Evolutionary conservation across 2,113 vertebrate genomes (phyloP), one percentile per base, ranked within the genome.

Genomic region (Gymnocephalus cernua): DNA sequence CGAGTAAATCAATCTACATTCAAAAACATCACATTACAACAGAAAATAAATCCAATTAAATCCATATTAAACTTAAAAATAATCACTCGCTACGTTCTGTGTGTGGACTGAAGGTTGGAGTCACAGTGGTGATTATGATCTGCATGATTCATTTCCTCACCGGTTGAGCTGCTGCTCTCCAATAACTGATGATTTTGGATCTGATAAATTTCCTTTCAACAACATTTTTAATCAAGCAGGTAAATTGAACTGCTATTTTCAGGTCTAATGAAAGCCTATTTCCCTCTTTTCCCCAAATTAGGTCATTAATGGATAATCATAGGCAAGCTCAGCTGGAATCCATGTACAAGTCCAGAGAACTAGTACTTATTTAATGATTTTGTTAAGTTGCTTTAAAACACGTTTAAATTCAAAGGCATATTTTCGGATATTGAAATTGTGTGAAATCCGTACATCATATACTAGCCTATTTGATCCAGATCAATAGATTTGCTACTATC

Each of bases 221-320:
- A 86, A 80, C 69, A 75, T 56, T 84, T 85, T 83, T 85, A 85
- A 91, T 89, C 67, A 83, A 87, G 57, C 44, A 72, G 63, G 62
- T 72, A 77, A 85, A 82, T 62, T 74, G 61, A 87, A 87, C 75
- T 70, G 72, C 89, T 89, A 88, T 91, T 91, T 92, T 29, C 45
- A 69, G 86, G 38, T 76, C 74, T 84, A 79, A 84, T 86, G 70
- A 72, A 88, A 86, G 44, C 59, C 80, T 66, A 54, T 69, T 85
- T 83, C 78, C 76, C n/a, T 50, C 47, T 77, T 63, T 59, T 82
- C 53, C 57, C 65, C 41, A 53, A 74, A 84, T 61, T 19, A 87
- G 77, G 53, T 69, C 56, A 72, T 83, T 83, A 79, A 68, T 62
- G 35, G 64, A 41, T 86, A 76, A 63, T 67, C 56, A 81, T 72